Percentiles rank a stretch among this genome's conserved stretches.
phyloP scores from a whole-genome alignment of 2,113 vertebrate genomes.

The Burhinus bistriatus region DNA sequence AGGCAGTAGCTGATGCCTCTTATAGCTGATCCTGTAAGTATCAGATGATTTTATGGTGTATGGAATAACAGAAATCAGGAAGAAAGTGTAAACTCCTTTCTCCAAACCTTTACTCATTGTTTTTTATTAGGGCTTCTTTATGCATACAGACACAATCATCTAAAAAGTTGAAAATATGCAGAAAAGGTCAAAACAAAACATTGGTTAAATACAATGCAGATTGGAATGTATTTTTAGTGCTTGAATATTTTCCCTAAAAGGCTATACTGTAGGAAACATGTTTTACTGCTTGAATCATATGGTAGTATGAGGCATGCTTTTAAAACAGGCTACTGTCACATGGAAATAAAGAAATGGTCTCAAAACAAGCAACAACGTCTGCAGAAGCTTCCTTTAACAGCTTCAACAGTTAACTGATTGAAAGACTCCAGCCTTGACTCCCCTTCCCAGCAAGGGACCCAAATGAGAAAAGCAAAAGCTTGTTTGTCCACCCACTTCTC shows the following conservation, averaged over 20 bases:
- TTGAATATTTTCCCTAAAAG: constrained; percentile 41
- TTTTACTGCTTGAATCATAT: constrained; percentile 50
- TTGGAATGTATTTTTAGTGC: constrained; percentile 19
- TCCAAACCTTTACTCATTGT: neutral
- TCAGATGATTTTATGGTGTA: neutral
- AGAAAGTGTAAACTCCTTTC: neutral
- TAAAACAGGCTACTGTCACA: constrained; percentile 5
- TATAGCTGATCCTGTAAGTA: neutral
- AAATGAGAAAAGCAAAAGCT: neutral
- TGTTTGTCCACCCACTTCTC: neutral
- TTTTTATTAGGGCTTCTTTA: neutral
- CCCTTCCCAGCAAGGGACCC: neutral
- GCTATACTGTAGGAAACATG: constrained; percentile 41
- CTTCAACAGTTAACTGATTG: neutral
- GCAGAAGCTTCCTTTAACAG: neutral
- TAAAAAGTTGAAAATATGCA: constrained; percentile 1
- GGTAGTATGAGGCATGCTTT: constrained; percentile 30
- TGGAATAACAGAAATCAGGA: neutral
- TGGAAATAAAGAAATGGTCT: constrained; percentile 26
- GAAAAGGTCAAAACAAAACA: constrained; percentile 24
- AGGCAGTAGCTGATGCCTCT: neutral
- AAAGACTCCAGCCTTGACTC: neutral
- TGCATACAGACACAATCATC: neutral
- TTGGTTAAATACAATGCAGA: constrained; percentile 16
- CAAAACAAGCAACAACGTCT: neutral